A percentile compares a stretch with the other conserved stretches of the same genome.
Conservation (phyloP, 2,888 invertebrate species). For the Tetropium fuscum region DNA sequence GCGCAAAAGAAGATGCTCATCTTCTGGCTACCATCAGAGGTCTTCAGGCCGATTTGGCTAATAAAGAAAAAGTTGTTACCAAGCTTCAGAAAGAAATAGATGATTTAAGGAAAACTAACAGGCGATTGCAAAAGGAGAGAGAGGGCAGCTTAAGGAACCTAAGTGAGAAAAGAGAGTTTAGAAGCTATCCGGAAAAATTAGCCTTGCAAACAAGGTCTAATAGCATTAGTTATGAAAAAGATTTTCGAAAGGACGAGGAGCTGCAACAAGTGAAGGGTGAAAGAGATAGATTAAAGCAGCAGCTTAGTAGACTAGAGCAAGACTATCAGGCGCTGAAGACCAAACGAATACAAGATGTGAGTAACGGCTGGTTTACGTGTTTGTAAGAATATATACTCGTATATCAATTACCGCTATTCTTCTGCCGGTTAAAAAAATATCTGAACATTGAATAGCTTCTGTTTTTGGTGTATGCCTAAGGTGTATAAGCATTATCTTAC, state of each 20-base stretch:
- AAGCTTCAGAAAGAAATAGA: slow-evolving; percentile 82
- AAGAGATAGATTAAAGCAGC: slow-evolving; percentile 75
- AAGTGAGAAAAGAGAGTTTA: slow-evolving; percentile 59
- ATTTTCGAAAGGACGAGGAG: slow-evolving; percentile 67
- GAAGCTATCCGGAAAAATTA: slow-evolving; percentile 59
- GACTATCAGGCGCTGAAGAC: slow-evolving; percentile 82
- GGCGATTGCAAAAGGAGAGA: slow-evolving; percentile 80
- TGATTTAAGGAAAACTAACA: slow-evolving; percentile 80
- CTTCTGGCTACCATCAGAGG: slow-evolving; percentile 84
- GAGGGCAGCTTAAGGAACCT: slow-evolving; percentile 71
- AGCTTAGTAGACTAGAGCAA: slow-evolving; percentile 70
- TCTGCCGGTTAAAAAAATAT: too few relatives aligned
- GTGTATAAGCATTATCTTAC: too few relatives aligned
- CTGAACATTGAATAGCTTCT: too few relatives aligned
- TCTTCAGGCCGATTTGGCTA: slow-evolving; percentile 78
- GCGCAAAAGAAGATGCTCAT: slow-evolving; percentile 80
- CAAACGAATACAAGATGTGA: slow-evolving; percentile 84
- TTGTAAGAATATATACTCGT: slow-evolving; percentile 7
- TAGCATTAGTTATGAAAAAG: slow-evolving; percentile 62
- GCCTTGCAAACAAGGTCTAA: slow-evolving; percentile 57
- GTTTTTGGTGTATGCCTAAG: too few relatives aligned
- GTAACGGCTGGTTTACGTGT: slow-evolving; percentile 57
- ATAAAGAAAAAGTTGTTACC: slow-evolving; percentile 79
- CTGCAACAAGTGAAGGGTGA: slow-evolving; percentile 68
- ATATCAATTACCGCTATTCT: too few relatives aligned